Evolutionary conservation across 1,140 invertebrate genomes (phyloP).

Genomic region (Calosoma granatense): DNA sequence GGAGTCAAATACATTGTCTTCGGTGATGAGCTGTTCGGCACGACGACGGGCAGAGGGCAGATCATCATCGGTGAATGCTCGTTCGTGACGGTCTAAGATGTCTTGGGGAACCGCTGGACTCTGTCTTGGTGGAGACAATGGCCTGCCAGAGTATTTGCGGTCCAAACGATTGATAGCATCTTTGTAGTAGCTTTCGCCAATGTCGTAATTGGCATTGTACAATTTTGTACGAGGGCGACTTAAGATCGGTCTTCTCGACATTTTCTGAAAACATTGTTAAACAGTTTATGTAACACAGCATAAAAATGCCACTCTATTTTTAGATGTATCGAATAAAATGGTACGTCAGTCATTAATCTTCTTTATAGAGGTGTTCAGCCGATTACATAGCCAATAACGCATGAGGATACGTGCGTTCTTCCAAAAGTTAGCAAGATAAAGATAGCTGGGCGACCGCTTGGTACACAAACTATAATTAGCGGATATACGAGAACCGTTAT

Average conservation of each 20-base stretch:
- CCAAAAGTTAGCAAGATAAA: slow-evolving; percentile 3
- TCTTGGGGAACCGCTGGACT: slow-evolving; percentile 32
- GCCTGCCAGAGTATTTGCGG: slow-evolving; percentile 49
- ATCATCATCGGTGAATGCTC: slow-evolving; percentile 39
- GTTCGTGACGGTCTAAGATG: slow-evolving; percentile 39
- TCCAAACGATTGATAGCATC: slow-evolving; percentile 62
- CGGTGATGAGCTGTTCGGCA: slow-evolving; percentile 29
- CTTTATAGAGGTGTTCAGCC: too few species aligned
- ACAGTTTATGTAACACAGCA: too few species aligned
- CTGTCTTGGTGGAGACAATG: slow-evolving; percentile 34
- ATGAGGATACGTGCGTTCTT: background rate
- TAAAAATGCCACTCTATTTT: too few species aligned
- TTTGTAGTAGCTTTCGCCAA: slow-evolving; percentile 67
- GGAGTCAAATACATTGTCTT: slow-evolving; percentile 27
- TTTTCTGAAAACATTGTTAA: slow-evolving; percentile 22
- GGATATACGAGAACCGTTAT: background rate
- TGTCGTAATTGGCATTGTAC: slow-evolving; percentile 71
- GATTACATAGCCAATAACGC: background rate
- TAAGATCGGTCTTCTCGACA: slow-evolving; percentile 27
- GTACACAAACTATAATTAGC: slow-evolving; percentile 6
- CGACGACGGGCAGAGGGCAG: slow-evolving; percentile 28
- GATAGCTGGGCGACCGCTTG: background rate
- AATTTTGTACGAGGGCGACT: slow-evolving; percentile 57
- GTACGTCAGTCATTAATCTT: too few species aligned
- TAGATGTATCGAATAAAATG: too few species aligned